Evolutionary conservation across 2,888 invertebrate genomes (phyloP).

Genomic region (Drosophila tripunctata): DNA sequence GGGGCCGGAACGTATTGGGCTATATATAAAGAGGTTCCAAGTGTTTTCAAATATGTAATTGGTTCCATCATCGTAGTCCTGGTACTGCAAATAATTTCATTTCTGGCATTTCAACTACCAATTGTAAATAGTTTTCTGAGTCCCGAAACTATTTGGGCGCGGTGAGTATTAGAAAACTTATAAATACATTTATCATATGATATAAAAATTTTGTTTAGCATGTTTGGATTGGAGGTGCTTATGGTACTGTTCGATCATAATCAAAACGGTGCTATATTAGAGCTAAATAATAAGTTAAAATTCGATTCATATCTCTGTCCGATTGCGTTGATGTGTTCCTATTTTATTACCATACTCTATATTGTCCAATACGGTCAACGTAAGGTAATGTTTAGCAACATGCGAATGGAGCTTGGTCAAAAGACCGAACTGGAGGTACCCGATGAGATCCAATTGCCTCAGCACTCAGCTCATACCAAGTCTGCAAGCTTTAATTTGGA

Average conservation of each 20-base stretch:
- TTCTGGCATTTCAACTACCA: conserved; percentile 50
- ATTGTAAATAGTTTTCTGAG: conserved; percentile 22
- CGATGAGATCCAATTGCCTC: too few species aligned
- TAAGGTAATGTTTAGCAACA: conserved; percentile 13
- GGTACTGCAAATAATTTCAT: conserved; percentile 34
- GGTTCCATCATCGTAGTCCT: conserved; percentile 26
- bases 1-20: conserved; percentile 93
- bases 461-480: not conserved
- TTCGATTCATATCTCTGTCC: conserved; percentile 93
- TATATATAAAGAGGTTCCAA: conserved; percentile 29
- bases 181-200: too few species aligned
- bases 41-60: conserved; percentile 27
- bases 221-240: conserved; percentile 86
- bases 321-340: conserved; percentile 90
- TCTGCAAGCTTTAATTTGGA: not conserved
- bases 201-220: too few species aligned
- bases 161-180: conserved; percentile 34
- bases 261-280: conserved; percentile 85
- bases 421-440: not conserved
- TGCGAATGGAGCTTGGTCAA: conserved; percentile 47
- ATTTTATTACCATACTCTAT: conserved; percentile 91
- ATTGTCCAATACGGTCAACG: conserved; percentile 32
- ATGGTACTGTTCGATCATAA: conserved; percentile 71
- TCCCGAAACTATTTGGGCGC: conserved; percentile 41
- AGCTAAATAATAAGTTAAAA: conserved; percentile 85